These are phyloP conservation scores for Dryadula phaetusa DNA, from an alignment of 2,888 invertebrate species.

Conservation along the genomic window DNA sequence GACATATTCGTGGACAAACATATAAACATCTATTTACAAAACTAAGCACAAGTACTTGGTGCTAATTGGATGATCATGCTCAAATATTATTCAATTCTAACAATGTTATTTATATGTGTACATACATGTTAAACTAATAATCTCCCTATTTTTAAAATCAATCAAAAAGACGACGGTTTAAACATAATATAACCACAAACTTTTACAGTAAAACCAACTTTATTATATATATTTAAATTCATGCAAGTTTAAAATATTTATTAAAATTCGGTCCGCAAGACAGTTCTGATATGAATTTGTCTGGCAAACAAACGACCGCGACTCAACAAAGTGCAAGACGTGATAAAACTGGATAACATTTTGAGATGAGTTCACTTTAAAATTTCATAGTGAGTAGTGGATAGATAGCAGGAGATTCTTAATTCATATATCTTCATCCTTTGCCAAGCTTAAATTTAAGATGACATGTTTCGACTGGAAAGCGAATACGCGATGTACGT, in stretches of 20 bases:
- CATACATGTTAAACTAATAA: too few species aligned
- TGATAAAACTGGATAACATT: conserved; percentile 29
- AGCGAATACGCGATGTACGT: neutral
- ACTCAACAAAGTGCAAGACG: conserved; percentile 31
- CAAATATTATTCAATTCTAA: too few species aligned
- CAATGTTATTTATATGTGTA: too few species aligned
- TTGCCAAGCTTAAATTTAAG: neutral
- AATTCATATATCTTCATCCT: conserved; percentile 9
- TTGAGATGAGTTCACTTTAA: conserved; percentile 18
- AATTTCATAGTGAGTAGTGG: conserved; percentile 11
- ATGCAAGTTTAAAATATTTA: conserved; percentile 14
- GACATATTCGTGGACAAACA: too few species aligned
- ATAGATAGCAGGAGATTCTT: conserved; percentile 8
- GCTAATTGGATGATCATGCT: too few species aligned
- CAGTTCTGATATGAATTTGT: conserved; percentile 39
- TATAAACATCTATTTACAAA: too few species aligned
- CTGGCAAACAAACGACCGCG: conserved; percentile 29
- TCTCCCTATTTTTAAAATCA: neutral
- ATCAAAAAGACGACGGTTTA: neutral
- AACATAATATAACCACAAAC: neutral
- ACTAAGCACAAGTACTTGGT: too few species aligned
- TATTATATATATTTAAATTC: neutral
- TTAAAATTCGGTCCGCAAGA: conserved; percentile 35
- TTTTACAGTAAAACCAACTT: neutral
- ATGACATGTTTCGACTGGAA: neutral